phyloP scores from a whole-genome alignment of 2,797 vertebrate genomes.

The Coreius guichenoti region DNA sequence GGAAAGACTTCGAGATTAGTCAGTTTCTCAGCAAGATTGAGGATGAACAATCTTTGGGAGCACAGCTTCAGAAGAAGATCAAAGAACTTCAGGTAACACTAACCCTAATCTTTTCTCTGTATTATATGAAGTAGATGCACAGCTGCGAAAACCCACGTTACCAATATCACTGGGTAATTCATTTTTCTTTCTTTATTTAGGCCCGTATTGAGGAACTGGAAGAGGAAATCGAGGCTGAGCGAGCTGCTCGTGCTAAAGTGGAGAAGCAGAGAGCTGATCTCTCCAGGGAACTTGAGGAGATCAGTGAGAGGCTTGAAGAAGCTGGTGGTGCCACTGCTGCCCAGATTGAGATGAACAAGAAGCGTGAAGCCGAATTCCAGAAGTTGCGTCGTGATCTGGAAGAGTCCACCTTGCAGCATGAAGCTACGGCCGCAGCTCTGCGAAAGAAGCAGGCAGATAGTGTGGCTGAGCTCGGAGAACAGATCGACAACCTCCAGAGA shows the following conservation, averaged over 20 bases:
- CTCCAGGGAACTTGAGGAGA: conserved; percentile 88
- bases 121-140: background rate
- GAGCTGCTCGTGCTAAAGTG: conserved; percentile 76
- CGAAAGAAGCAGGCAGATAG: conserved; percentile 78
- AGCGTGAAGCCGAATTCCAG: conserved; percentile 80
- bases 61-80: conserved; percentile 76
- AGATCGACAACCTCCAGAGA: conserved; percentile 30
- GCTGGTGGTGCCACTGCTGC: conserved; percentile 84
- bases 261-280: conserved; percentile 86
- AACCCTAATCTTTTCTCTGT: background rate
- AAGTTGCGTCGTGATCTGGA: conserved; percentile 80
- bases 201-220: conserved; percentile 88
- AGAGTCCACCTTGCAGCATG: conserved; percentile 80
- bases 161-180: background rate
- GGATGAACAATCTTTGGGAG: conserved; percentile 81
- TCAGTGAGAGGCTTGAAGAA: conserved; percentile 87
- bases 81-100: conserved; percentile 83
- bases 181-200: conserved; percentile 62
- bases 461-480: conserved; percentile 68
- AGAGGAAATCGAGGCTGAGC: conserved; percentile 88
- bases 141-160: background rate
- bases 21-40: conserved; percentile 85
- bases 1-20: conserved; percentile 89
- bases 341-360: conserved; percentile 81
- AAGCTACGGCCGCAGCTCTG: conserved; percentile 73